Conservation (phyloP, 2,113 vertebrate genomes). For the Anseranas semipalmata region DNA sequence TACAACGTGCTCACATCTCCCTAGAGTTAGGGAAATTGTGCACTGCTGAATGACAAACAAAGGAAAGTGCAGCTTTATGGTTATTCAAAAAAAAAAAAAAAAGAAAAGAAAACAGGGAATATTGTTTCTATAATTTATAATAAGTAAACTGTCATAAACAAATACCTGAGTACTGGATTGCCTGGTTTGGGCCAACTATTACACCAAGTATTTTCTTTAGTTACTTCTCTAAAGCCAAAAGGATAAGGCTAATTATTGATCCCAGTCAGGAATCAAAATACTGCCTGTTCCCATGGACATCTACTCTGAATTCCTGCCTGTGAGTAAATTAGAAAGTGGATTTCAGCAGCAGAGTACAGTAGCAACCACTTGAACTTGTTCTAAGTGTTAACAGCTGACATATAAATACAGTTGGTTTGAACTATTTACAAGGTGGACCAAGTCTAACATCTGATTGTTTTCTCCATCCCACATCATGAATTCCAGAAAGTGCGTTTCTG, state of each 20-base stretch:
- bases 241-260: background rate
- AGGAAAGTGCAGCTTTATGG: background rate
- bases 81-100: background rate
- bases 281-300: background rate
- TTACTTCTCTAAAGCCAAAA: background rate
- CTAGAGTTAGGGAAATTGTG: background rate
- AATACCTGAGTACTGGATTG: background rate
- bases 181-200: background rate
- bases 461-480: background rate
- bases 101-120: background rate
- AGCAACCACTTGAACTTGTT: background rate
- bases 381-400: background rate
- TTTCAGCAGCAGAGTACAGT: background rate
- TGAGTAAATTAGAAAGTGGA: background rate
- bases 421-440: accelerated
- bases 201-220: background rate
- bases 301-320: background rate
- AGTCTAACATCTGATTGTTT: background rate
- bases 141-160: background rate
- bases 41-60: background rate
- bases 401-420: background rate
- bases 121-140: background rate
- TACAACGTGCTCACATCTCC: background rate
- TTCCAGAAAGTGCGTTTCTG: background rate
- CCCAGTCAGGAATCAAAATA: background rate